Base-by-base conservation (phyloP, 1,140 invertebrate species). In the Achatina immaculata region DNA sequence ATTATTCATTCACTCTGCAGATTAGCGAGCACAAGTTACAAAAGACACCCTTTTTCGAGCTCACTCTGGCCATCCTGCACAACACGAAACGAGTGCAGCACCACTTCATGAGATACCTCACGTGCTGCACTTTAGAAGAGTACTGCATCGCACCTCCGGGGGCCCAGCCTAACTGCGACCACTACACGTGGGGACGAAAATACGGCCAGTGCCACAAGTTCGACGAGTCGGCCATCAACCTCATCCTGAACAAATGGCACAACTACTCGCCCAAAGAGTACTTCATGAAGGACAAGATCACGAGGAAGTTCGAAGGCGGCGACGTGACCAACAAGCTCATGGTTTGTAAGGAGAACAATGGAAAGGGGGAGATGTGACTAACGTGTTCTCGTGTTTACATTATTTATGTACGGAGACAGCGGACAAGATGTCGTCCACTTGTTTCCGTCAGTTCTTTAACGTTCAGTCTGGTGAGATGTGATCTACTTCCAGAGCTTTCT, bases 151-250 rank as follows among this genome's bases (percentile, higher is more conserved):
- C 83, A 0, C 86, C 86, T 0, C 80, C 82, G 0, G 82, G 83
- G 0, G 58, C 84, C 6, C n/a, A 62, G 24, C 24, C 58, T 0
- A 36, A 43, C 1, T 86, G 84, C 55, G 83, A 86, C 71, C 24
- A 72, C 21, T 58, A 73, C 21, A 11, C 72, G 0, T 55, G 40
- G 0, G 77, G 71, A 19, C 81, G 62, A 34, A 69, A 81, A 55
- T 86, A 84, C 73, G 85, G 82, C 43, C 76, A 81, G 68, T 88
- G 87, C 62, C 87, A 88, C 81, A 71, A 83, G 1, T 87, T 83
- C 65, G 87, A 88, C 43, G 82, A 87, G 71, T 87, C 87, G 21
- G 85, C 84, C 51, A 75, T 86, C 9, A 88, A 88, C 66, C 81
- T 88, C 34, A 81, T 88, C 1, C 51, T 88, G 28, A 75, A 78